Base-by-base conservation (phyloP, 1,140 invertebrate genomes). In the Drosophila simulans region DNA sequence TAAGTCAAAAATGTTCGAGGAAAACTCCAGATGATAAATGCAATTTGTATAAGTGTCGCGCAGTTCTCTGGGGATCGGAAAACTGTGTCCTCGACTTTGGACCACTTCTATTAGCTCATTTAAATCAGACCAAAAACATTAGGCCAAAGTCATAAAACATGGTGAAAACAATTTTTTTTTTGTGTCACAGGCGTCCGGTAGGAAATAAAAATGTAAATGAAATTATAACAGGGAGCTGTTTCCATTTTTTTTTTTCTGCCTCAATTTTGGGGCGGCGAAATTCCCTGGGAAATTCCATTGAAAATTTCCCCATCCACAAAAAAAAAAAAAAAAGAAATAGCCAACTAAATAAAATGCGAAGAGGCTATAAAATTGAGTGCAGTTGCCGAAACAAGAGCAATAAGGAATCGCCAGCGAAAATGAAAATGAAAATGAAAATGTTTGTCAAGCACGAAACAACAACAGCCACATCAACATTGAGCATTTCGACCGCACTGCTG, bases 121-220 rank as follows among this genome's bases (percentile, higher is more conserved):
- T 62, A 57, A 77, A 85, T 73, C 60, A 31, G 68, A 53, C 43
- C 17, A 39, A 63, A 62, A 63, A 58, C 80, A 82, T 82, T 82
- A 74, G 49, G 39, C 54, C 60, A 70, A 59, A 83, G 54, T 69
- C 80, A 63, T 82, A 78, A 84, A 70, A 64, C 52, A 83, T 54
- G 62, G 60, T 15, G 17, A 55, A 51, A 84, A 51, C 35, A 40
- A 54, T 69, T 57, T 59, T 69, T 57, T 59, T 59, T 49, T 53
- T 63, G 5, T 43, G 34, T 51, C 27, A 39, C 56, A 59, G 65
- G 66, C 49, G 81, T 88, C 83, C 84, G 71, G 57, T 51, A 73
- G 84, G 70, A 88, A 88, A 88, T 88, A 83, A 88, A 88, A 83
- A 88, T 88, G 83, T 88, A 88, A 88, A 86, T 86, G 78, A 86